These are phyloP conservation scores for Keiferia lycopersicella DNA, from an alignment of 2,888 invertebrate species.

Conservation along the genomic window DNA sequence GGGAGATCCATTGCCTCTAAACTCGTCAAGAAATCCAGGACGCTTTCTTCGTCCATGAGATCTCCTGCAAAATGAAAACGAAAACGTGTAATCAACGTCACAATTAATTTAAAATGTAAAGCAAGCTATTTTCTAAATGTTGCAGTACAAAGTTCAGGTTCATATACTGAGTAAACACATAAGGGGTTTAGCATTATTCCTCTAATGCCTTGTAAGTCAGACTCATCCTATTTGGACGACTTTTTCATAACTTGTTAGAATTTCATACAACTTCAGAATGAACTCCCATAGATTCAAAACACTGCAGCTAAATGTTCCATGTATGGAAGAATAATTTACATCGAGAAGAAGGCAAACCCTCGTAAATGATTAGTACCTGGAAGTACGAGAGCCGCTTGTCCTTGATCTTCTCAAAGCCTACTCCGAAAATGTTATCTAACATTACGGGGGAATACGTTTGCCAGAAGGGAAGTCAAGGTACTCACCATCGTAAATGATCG, in stretches of 20 bases:
- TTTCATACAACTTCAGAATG: no score
- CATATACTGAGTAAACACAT: no score
- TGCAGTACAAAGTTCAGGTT: no score
- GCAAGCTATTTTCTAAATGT: no score
- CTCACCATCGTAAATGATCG: conserved; percentile 95
- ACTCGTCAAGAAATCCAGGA: conserved; percentile 95
- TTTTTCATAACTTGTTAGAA: no score
- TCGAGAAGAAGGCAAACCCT: conserved; percentile 80
- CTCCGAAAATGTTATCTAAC: not conserved
- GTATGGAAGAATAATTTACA: no score
- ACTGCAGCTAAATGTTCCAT: no score
- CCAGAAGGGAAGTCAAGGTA: not conserved
- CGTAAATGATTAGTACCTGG: conserved; percentile 97
- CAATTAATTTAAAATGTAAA: not conserved
- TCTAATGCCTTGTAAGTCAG: no score
- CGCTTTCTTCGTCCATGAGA: conserved; percentile 96
- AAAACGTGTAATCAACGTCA: conserved; percentile 1
- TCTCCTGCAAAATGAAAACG: conserved; percentile 82
- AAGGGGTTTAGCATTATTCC: no score
- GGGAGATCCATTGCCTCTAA: conserved; percentile 97
- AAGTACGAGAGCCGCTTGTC: conserved; percentile 79
- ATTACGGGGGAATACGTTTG: no score
- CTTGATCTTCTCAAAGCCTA: not conserved
- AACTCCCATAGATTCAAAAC: no score
- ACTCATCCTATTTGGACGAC: no score